Evolutionary conservation across 2,888 invertebrate genomes (phyloP).

Genomic region (Agelastica alni): DNA sequence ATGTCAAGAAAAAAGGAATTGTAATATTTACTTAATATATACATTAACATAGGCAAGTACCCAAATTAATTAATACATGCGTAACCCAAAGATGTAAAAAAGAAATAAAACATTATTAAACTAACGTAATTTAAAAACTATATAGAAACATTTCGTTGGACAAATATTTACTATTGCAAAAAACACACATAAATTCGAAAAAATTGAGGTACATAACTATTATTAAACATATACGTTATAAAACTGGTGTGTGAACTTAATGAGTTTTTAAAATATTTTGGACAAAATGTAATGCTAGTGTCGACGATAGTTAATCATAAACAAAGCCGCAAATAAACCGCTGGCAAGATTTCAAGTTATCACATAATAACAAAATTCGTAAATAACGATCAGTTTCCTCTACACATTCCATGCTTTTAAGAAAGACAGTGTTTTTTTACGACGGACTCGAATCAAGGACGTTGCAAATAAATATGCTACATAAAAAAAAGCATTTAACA

Average conservation of each 20-base stretch:
- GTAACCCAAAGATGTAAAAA: too few relatives aligned
- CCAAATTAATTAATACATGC: too few relatives aligned
- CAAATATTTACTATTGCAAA: too few relatives aligned
- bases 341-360: constrained; percentile 36
- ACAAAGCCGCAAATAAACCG: constrained; percentile 37
- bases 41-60: too few relatives aligned
- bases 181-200: too few relatives aligned
- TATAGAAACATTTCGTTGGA: too few relatives aligned
- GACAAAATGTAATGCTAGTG: constrained; percentile 24
- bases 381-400: constrained; percentile 19
- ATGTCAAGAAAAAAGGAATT: too few relatives aligned
- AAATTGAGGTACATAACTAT: too few relatives aligned
- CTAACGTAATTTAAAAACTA: too few relatives aligned
- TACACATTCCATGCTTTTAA: neutral
- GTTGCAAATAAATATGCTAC: neutral
- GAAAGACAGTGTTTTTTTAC: neutral
- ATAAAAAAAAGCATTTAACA: too few relatives aligned
- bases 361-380: constrained; percentile 32
- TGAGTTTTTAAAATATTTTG: constrained; percentile 22
- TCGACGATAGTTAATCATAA: constrained; percentile 33
- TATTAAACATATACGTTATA: neutral
- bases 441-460: neutral
- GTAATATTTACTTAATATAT: too few relatives aligned
- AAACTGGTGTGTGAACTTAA: constrained; percentile 14
- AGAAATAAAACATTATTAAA: too few relatives aligned